Conservation (phyloP, 92 coral and sea anemone species). For the Ricordea florida region DNA sequence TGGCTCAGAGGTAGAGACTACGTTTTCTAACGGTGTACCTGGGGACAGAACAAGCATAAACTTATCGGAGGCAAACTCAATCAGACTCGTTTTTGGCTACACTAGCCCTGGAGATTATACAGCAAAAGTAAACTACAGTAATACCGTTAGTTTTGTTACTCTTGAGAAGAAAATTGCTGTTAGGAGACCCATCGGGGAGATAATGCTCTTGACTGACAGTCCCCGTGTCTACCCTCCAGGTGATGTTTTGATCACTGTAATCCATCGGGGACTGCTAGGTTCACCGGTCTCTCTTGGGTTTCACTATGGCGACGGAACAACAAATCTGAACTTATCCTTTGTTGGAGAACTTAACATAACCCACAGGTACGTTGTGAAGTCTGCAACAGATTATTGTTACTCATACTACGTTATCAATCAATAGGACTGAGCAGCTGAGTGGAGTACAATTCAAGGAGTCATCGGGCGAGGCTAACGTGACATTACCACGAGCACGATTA, state of each 20-base stretch:
- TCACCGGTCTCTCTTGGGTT: slow-evolving; percentile 22
- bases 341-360: background rate
- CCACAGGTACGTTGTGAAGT: slow-evolving; percentile 33
- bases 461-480: background rate
- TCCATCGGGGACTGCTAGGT: background rate
- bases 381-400: too few species aligned
- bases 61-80: too few species aligned
- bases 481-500: too few species aligned
- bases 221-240: slow-evolving; percentile 28
- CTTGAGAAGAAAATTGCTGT: slow-evolving; percentile 10
- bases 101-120: slow-evolving; percentile 2
- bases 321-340: background rate
- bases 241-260: slow-evolving; percentile 9
- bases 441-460: background rate
- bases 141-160: slow-evolving; percentile 2
- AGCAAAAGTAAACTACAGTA: slow-evolving; percentile 41
- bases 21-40: background rate
- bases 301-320: slow-evolving; percentile 48
- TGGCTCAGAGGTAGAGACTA: background rate
- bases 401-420: too few species aligned
- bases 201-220: background rate
- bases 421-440: too few species aligned
- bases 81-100: background rate
- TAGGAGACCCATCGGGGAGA: slow-evolving; percentile 12
- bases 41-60: too few species aligned